Conservation (phyloP, 1,140 invertebrate genomes). For the Geopemphigus sp. region DNA sequence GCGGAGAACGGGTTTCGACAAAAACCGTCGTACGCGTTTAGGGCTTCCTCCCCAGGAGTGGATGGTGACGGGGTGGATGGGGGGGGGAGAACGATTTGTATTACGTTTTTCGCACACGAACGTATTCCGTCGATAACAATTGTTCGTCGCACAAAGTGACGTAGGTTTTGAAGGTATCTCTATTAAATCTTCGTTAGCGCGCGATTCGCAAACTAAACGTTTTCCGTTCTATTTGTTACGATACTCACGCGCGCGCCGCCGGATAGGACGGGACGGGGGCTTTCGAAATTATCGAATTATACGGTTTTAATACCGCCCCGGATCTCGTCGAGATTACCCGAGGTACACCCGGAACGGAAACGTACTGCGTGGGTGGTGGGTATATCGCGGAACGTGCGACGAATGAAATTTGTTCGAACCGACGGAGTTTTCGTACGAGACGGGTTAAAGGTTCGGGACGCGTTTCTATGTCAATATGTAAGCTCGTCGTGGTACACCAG, state of each 20-base stretch:
- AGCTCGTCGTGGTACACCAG: not conserved
- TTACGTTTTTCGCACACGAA: conserved; percentile 4
- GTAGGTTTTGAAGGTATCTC: no score
- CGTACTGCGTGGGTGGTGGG: not conserved
- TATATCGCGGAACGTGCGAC: conserved; percentile 1
- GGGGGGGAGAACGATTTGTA: not conserved
- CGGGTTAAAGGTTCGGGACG: not conserved
- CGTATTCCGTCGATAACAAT: not conserved
- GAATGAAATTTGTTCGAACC: conserved; percentile 5
- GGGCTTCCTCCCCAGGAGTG: no score
- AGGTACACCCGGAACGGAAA: not conserved
- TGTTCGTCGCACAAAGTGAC: no score
- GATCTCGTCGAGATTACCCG: not conserved
- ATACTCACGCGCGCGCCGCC: no score
- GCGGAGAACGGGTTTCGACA: not conserved
- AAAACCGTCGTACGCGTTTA: no score
- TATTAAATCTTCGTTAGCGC: no score
- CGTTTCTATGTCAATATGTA: not conserved
- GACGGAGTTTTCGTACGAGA: not conserved
- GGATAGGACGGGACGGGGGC: not conserved
- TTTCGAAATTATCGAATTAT: conserved; percentile 16
- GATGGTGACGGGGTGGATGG: no score
- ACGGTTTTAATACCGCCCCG: not conserved
- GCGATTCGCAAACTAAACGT: no score
- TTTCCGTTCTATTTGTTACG: no score